Evolutionary conservation across 2,888 invertebrate genomes (phyloP), one percentile per base, ranked within the genome.

Genomic region (Drosophila borealis): DNA sequence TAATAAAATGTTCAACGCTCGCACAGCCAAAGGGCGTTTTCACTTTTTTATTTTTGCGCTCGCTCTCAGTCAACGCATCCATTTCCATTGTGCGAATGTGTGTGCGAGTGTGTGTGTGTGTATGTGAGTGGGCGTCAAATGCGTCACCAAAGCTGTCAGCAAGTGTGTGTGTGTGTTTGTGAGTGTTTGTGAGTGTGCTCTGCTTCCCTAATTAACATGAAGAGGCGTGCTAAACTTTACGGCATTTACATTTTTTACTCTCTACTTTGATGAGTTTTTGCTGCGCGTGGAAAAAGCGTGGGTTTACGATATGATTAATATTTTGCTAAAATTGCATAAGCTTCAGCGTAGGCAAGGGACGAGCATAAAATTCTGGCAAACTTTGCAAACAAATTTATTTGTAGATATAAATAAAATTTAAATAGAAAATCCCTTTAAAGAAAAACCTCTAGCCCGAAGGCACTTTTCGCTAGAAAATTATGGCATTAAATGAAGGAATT

Each of bases 1-100:
- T 84, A 81, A 81, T 84, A 78, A 69, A 75, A 74, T 74, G 74
- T 77, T 79, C 79, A 69, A 69, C 67, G 65, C 55, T 73, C 57
- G 44, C 29, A 45, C 54, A 74, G 79, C 63, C 74, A 69, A 70
- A 62, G 69, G 67, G 69, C 67, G 51, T 66, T 65, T 61, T 44
- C 45, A 60, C 60, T 42, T 57, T 41, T 51, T 19, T 46, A 21
- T 34, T 4, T 29, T 13, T 11, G 9, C 33, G 5, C 37, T 48
- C 44, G 36, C 34, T 46, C 46, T 37, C 19, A 39, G 17, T n/a
- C 46, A 36, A 13, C 45, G 49, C 53, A 51, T 55, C 39, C 29
- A 53, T 45, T 55, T 50, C 49, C 50, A 67, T 63, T 53, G 48
- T 53, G 42, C 48, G 14, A 56, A n/a, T 50, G 48, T 1, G 19